A percentile compares a stretch with the other conserved stretches of the same genome.
These are phyloP conservation scores for Siniperca obscura DNA, from an alignment of 2,797 vertebrate species.

Conservation along the genomic window DNA sequence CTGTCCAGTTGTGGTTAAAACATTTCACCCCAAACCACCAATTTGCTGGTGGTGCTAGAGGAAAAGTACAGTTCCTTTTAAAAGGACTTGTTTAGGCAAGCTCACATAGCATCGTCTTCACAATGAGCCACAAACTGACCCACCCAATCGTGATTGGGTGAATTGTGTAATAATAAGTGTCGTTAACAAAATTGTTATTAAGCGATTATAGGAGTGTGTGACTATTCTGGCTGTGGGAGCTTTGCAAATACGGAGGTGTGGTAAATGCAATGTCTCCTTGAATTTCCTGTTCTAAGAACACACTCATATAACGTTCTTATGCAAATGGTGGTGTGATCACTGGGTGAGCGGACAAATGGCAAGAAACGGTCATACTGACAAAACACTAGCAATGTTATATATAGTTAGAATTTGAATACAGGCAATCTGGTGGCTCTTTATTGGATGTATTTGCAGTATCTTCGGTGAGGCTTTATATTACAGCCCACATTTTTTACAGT, in stretches of 20 bases:
- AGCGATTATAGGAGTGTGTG: neutral
- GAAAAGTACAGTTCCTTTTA: neutral
- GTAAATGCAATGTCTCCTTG: conserved; percentile 1
- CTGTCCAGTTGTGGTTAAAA: neutral
- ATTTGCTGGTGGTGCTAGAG: neutral
- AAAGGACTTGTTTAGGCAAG: neutral
- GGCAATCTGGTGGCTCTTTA: neutral
- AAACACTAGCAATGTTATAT: neutral
- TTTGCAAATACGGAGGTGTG: conserved; percentile 22
- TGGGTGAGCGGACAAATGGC: neutral
- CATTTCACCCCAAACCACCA: neutral
- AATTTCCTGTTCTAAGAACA: conserved; percentile 44
- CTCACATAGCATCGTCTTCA: neutral
- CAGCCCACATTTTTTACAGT: neutral
- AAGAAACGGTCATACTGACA: neutral
- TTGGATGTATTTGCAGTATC: neutral
- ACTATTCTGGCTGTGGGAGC: neutral
- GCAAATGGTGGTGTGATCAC: neutral
- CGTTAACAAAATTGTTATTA: neutral
- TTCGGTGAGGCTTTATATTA: neutral
- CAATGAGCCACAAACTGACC: neutral
- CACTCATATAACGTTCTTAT: neutral
- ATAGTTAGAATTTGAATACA: neutral
- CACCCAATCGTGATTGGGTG: neutral
- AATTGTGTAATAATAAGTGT: conserved; percentile 12